Evolutionary conservation across 2,888 invertebrate species (phyloP), one percentile per base, ranked within the genome.

Genomic region (Drosophila mimetica): DNA sequence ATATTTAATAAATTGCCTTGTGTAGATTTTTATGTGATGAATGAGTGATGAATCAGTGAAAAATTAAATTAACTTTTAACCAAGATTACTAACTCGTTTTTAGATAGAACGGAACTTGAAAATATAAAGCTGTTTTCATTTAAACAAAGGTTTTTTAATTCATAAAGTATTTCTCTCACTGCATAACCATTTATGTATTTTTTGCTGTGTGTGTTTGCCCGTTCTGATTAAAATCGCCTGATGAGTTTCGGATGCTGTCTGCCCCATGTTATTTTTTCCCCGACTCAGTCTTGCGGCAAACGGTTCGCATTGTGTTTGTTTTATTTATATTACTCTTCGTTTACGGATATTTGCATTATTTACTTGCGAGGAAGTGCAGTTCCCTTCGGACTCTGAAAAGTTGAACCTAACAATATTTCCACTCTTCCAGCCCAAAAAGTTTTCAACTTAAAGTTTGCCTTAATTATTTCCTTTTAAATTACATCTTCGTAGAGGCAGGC

Each of bases 201-300:
- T 63, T 71, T 50, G 52, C 46, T 55, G 52, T 52, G 52, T 69
- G 54, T 69, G 54, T 42, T 54, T 63, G 59, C 41, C 54, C 28
- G 14, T 59, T 69, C 54, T 86, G 78, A 83, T 82, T 76, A 82
- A 85, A 80, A 83, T 72, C 76, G 69, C 59, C 73, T 79, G 74
- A 79, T 79, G 72, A 71, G 66, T 55, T 84, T 77, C 67, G 60
- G 63, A 55, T 58, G 63, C 63, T 69, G 51, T 42, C 50, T 46
- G 58, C 34, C 61, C 41, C 41, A 41, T 41, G 47, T 60, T 48
- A 14, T 48, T 48, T 52, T 69, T 50, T 28, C 36, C 11, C 59
- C 36, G 36, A 30, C 25, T 28, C 47, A 47, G 51, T 54, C 51
- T 74, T 72, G 50, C 48, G 61, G 67, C 53, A 70, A 73, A 81